Evolutionary conservation across 2,888 invertebrate genomes (phyloP).

Genomic region (Ectemnius cavifrons): DNA sequence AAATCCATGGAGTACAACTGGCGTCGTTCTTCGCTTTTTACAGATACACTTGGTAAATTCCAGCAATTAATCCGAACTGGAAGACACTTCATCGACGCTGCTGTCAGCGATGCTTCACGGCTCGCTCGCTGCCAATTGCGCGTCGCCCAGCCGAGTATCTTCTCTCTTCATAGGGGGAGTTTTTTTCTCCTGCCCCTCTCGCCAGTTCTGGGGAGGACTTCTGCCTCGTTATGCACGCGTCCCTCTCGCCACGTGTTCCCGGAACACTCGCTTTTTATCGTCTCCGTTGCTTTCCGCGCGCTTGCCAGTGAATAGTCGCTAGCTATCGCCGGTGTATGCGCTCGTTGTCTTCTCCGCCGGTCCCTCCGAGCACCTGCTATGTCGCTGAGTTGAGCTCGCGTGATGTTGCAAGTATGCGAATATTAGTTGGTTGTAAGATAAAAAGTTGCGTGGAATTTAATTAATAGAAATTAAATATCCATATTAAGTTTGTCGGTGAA

Average conservation of each 20-base stretch:
- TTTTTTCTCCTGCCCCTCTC: constrained; percentile 12
- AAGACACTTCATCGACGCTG: constrained; percentile 52
- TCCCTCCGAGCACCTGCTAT: not conserved
- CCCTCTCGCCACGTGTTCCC: constrained; percentile 54
- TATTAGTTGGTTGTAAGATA: too few relatives aligned
- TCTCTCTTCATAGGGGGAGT: not conserved
- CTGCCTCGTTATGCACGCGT: constrained; percentile 64
- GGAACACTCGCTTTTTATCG: constrained; percentile 39
- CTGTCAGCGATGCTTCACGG: constrained; percentile 59
- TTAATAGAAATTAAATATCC: too few relatives aligned
- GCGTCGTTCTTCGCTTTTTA: too few relatives aligned
- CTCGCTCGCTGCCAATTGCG: constrained; percentile 59
- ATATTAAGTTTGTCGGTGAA: too few relatives aligned
- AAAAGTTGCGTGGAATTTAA: too few relatives aligned
- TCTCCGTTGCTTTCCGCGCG: not conserved
- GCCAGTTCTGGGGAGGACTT: constrained; percentile 41
- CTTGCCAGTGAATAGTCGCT: not conserved
- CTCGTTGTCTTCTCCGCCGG: not conserved
- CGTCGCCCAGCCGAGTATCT: constrained; percentile 41
- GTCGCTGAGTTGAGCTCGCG: too few relatives aligned
- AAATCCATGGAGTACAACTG: too few relatives aligned
- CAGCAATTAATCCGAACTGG: constrained; percentile 43
- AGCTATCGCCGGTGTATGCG: not conserved
- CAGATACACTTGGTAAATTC: constrained; percentile 9
- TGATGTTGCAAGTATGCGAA: not conserved